Base-by-base conservation (phyloP, 2,888 invertebrate genomes). In the Linnaemya tessellans region DNA sequence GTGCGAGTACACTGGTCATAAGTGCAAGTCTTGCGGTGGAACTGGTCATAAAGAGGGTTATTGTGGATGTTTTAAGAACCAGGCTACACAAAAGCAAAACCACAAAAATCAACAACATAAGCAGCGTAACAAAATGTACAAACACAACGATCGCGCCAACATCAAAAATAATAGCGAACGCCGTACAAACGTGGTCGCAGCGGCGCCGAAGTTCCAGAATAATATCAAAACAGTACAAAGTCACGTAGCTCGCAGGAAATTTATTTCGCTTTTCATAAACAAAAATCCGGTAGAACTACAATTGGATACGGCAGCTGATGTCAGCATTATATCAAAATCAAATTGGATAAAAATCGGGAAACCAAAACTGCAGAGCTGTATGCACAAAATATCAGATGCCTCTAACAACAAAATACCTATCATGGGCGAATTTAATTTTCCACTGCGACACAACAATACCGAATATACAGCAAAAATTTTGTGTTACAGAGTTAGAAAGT, bases 301-400 rank as follows among this genome's bases (percentile, higher is more conserved):
- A 41, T 35, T 38, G 7, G 64, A 43, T 64, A 43, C 64, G 18
- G 64, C 20, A 13, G 41, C 64, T 15, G 64, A 64, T 64, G 43
- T 64, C 7, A 43, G 43, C 2, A 51, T 68, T 13, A 54, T 68
- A 15, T 60, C 73, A 60, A 49, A 73, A 43, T 15, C 22, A 13
- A 71, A 58, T 18, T 71, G 58, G 58, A 43, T 58, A 15, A 71
- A 43, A 56, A 41, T 71, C n/a, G 41, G 58, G 8, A 58, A 58
- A 58, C 58, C 58, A 7, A 43, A 56, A n/a, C 43, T 56, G 25
- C 25, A 58, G 18, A 15, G 1, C 9, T 71, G n/a, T 46, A 43
- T 25, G 35, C 58, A 71, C 7, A 58, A 22, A 18, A 35, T 30
- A 35, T 49, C 35, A 1, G 49, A 62, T 62, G 73, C 60, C 4